These are phyloP conservation scores for Phylloscopus trochiloides DNA, from an alignment of 2,113 vertebrate genomes.

Conservation along the genomic window DNA sequence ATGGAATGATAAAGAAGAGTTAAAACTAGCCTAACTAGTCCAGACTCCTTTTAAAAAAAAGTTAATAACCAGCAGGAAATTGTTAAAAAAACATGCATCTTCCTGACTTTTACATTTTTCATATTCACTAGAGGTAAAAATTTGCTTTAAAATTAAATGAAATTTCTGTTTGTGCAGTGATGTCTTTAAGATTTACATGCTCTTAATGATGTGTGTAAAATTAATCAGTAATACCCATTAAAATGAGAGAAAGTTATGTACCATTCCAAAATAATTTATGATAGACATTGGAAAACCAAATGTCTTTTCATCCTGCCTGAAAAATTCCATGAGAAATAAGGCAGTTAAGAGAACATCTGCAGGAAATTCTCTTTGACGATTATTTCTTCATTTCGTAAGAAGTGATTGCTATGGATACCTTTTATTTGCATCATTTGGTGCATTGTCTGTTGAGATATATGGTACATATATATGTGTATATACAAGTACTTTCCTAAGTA, in stretches of 20 bases:
- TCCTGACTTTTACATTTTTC: neutral
- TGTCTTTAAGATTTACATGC: neutral
- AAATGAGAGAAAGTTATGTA: neutral
- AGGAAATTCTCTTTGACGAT: neutral
- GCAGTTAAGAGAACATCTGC: neutral
- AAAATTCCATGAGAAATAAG: conserved; percentile 3
- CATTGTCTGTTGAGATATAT: neutral
- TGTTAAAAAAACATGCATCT: neutral
- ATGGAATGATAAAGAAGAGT: neutral
- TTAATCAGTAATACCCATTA: neutral
- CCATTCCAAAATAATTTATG: neutral
- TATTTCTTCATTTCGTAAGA: neutral
- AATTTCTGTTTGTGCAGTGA: neutral
- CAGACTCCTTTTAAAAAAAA: neutral
- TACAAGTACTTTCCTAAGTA: neutral
- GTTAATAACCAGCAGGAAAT: neutral
- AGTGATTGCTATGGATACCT: neutral
- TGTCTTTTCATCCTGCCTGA: neutral
- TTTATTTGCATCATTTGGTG: neutral
- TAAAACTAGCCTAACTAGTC: neutral
- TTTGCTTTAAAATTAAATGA: neutral
- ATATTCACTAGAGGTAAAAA: neutral
- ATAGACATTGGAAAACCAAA: neutral
- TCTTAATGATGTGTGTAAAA: neutral
- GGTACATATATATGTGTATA: neutral